phyloP scores from a whole-genome alignment of 2,797 vertebrate species.

The Pangasius mekongensis region DNA sequence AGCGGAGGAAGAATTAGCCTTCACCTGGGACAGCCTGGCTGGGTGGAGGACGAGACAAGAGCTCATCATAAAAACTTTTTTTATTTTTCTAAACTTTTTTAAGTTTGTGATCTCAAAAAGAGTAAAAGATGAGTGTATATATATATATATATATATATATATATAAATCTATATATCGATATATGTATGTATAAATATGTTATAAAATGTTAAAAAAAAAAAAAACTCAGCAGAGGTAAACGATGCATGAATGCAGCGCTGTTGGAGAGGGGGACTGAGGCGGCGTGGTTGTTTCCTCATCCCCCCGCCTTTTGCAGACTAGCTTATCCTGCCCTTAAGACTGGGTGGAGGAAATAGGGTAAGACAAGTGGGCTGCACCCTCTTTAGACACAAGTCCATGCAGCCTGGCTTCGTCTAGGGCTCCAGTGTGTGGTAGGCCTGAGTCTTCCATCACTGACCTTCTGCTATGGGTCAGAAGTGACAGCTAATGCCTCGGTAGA shows the following conservation, averaged over 20 bases:
- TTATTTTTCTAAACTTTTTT: constrained; percentile 83
- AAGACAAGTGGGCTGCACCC: constrained; percentile 43
- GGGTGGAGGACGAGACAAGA: constrained; percentile 68
- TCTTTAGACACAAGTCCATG: constrained; percentile 53
- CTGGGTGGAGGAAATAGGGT: constrained; percentile 31
- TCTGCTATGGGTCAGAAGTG: constrained; percentile 46
- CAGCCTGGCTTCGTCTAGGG: constrained; percentile 49
- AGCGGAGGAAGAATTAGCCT: constrained; percentile 58
- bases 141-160: constrained; percentile 71
- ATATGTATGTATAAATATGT: constrained; percentile 73
- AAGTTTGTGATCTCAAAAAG: constrained; percentile 79
- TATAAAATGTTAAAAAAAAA: constrained; percentile 55
- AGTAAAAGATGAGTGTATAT: constrained; percentile 70
- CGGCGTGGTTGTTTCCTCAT: constrained; percentile 35
- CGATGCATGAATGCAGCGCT: constrained; percentile 54
- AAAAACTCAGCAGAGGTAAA: constrained; percentile 54
- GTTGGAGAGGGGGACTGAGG: constrained; percentile 46
- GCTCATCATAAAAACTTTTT: constrained; percentile 76
- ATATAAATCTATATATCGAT: constrained; percentile 66
- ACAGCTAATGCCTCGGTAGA: constrained; percentile 45
- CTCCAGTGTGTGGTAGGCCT: constrained; percentile 47
- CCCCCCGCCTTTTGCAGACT: constrained; percentile 40
- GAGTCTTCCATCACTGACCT: constrained; percentile 55
- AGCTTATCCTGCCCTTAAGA: constrained; percentile 56
- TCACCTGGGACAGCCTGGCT: constrained; percentile 69